Evolutionary conservation across 2,888 invertebrate genomes (phyloP).

Genomic region (Spatulosminthurus flaviceps): DNA sequence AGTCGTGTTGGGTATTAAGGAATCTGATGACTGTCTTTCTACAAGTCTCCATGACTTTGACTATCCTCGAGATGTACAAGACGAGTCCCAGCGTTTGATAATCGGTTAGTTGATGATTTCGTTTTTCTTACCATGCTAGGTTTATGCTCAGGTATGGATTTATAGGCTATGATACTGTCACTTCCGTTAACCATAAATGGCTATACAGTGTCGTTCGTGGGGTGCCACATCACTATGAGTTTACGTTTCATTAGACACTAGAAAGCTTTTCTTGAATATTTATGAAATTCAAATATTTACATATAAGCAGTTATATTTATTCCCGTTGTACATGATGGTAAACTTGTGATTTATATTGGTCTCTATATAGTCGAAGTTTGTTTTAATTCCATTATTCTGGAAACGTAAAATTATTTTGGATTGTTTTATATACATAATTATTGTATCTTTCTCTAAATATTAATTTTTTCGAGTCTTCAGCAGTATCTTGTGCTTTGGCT

Average conservation of each 20-base stretch:
- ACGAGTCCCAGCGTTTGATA: slow-evolving; percentile 64
- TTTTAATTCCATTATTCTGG: not conserved
- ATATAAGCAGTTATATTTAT: not conserved
- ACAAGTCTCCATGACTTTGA: slow-evolving; percentile 65
- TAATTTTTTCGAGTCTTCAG: not conserved
- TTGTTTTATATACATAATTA: not conserved
- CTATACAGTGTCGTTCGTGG: slow-evolving; percentile 14
- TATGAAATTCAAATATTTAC: too few species aligned
- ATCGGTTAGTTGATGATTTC: slow-evolving; percentile 56
- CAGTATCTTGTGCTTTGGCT: slow-evolving; percentile 5
- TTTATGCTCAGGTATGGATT: too few species aligned
- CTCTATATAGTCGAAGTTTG: not conserved
- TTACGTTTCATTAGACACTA: not conserved
- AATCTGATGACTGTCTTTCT: slow-evolving; percentile 69
- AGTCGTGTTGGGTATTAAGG: slow-evolving; percentile 71
- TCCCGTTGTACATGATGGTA: not conserved
- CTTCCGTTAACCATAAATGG: not conserved
- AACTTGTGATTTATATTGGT: not conserved
- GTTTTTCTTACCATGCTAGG: not conserved
- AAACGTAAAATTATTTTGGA: not conserved
- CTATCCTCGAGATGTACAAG: slow-evolving; percentile 59
- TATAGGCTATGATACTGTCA: too few species aligned
- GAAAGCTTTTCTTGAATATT: not conserved
- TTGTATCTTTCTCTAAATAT: not conserved
- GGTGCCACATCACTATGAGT: not conserved